Evolutionary conservation across 2,113 vertebrate genomes (phyloP), one percentile per base, ranked within the genome.

Genomic region (Platysteira castanea): DNA sequence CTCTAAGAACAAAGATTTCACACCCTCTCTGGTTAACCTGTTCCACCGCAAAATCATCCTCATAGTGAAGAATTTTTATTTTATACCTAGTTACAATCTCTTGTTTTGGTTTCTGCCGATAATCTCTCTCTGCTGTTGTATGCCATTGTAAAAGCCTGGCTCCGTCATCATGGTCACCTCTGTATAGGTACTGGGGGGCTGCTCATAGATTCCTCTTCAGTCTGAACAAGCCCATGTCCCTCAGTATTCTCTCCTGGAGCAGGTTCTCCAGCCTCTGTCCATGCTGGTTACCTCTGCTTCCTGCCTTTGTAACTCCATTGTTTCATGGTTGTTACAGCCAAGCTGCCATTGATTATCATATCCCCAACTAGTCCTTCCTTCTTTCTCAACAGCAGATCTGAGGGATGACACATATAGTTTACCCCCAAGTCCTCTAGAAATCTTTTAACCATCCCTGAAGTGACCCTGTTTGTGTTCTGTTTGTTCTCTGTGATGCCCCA

Each of bases 51-150:
- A 42, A 74, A 22, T 56, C 33, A 44, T 54, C 17, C 17, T 78
- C 1, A 1, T 9, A 39, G 44, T 1, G 0, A 46, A 33, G 13
- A 46, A 11, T 7, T 27, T 44, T 53, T 33, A 44, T 12, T 53
- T 37, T 27, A 30, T 35, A 52, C n/a, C 7, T 74, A n/a, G 15
- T 77, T 24, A 46, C 24, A 60, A n/a, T 21, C 65, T 30, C 30
- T 31, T 70, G 35, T 35, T 85, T 76, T 76, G 28, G 11, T 84
- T 88, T 61, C 35, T 85, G 30, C 33, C 0, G 2, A 6, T 67
- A 28, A 65, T 53, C 35, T 89, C 27, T 75, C 15, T 85, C 35
- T 61, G 4, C 46, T 71, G 37, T 61, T 3, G 2, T 19, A 17
- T 44, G 41, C 8, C 7, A 16, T 39, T 39, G 27, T 54, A 44